phyloP scores from a whole-genome alignment of 2,797 vertebrate species.

The Uromys caudimaculatus region DNA sequence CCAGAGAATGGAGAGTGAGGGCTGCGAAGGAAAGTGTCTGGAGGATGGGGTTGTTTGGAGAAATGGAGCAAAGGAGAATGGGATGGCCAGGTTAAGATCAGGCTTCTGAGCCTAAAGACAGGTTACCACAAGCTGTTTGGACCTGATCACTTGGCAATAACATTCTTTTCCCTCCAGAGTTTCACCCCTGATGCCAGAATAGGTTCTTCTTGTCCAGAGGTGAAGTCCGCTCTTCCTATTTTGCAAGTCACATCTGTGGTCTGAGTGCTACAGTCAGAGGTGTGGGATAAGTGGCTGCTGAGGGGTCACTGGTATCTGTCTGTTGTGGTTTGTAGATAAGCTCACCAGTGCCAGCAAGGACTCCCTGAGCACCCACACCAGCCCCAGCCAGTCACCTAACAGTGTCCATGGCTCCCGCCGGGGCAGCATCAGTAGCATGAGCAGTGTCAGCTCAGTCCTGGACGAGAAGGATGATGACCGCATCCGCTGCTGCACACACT shows the following conservation, averaged over 20 bases:
- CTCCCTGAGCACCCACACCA: slow-evolving; percentile 90
- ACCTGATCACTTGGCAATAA: background rate
- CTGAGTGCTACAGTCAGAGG: background rate
- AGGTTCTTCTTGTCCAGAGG: background rate
- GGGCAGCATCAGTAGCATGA: slow-evolving; percentile 96
- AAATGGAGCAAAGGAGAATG: background rate
- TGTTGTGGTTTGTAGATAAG: slow-evolving; percentile 90
- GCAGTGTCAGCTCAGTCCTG: slow-evolving; percentile 95
- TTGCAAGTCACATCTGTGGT: background rate
- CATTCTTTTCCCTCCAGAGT: background rate
- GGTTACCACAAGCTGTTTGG: background rate
- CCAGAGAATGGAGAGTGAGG: background rate
- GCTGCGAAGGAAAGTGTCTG: background rate
- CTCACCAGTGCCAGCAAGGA: slow-evolving; percentile 95
- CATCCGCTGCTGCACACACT: slow-evolving; percentile 96
- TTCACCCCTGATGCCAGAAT: background rate
- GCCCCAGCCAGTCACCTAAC: slow-evolving; percentile 90
- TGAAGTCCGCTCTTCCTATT: background rate
- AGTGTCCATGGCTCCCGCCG: slow-evolving; percentile 92
- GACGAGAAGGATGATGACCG: slow-evolving; percentile 97
- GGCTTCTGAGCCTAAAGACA: background rate
- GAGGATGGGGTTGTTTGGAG: background rate
- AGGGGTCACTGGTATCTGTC: slow-evolving; percentile 10
- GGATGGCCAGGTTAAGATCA: background rate
- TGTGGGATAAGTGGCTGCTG: background rate